Evolutionary conservation across 2,113 vertebrate species (phyloP), one percentile per base, ranked within the genome.

Genomic region (Chamaetylas fuelleborni): DNA sequence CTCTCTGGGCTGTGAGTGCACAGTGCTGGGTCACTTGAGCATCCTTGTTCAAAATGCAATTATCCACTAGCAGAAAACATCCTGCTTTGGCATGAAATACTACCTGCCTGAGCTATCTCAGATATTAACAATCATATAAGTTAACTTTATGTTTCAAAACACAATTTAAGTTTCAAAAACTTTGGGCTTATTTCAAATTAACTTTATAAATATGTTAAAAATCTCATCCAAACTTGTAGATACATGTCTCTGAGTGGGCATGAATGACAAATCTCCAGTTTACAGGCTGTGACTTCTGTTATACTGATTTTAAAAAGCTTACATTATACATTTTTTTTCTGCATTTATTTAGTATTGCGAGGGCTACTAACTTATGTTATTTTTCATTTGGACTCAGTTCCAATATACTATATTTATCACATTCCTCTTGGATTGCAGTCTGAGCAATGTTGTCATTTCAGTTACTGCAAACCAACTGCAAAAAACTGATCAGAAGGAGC

Each of bases 371-470:
- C 38, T 77, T 84, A 83, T 6, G 28, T 64, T 90, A 81, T 86
- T 94, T 93, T 91, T 74, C 57, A 69, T 67, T 79, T 93, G 73
- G 57, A 83, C 26, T 90, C 61, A 48, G 38, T 86, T 94, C 69
- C 61, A 91, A 4, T 58, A 29, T 25, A 26, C 26, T 85, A 58
- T 86, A 70, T 93, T 96, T 94, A 88, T 90, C 77, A 77, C 6
- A 26, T 92, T 94, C 36, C 31, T 77, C 60, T 86, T 92, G 60
- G 51, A 83, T 78, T 3, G 1, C 56, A 67, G 60, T 71, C 56
- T 86, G 51, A 95, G 48, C 36, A 90, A 62, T 74, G 67, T 85
- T 94, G 56, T 88, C 29, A 33, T 88, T 96, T 96, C 80, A 67
- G 67, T 64, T 78, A 50, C 31, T 47, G 85, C 47, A 91, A 95